Conservation (phyloP, 1,140 invertebrate genomes). For the Drosophila ogumai region DNA sequence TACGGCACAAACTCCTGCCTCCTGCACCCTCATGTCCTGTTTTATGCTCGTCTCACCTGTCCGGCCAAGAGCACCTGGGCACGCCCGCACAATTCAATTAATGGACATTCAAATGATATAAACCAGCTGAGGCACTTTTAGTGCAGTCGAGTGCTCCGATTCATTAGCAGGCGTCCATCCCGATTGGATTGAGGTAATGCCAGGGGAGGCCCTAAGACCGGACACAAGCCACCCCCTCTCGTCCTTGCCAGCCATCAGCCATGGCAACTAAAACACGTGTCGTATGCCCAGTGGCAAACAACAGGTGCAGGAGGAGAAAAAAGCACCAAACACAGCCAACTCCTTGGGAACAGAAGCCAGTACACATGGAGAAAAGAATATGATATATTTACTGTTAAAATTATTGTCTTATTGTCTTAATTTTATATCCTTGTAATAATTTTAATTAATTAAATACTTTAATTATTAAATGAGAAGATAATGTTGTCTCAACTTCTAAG, state of each 20-base stretch:
- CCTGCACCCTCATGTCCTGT: conserved; percentile 2
- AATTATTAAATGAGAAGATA: not conserved
- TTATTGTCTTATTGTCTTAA: not conserved
- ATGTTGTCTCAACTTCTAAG: not conserved
- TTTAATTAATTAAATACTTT: not conserved
- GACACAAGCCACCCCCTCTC: conserved; percentile 1
- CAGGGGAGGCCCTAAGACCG: conserved; percentile 40
- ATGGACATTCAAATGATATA: conserved; percentile 81
- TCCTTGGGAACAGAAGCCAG: conserved; percentile 38
- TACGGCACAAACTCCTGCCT: conserved; percentile 12
- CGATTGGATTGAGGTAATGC: conserved; percentile 56
- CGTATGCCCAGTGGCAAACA: conserved; percentile 45
- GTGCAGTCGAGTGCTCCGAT: conserved; percentile 57
- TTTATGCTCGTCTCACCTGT: conserved; percentile 12
- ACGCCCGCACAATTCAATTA: conserved; percentile 77
- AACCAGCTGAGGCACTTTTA: conserved; percentile 75
- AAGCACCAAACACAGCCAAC: conserved; percentile 7
- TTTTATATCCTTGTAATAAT: not conserved
- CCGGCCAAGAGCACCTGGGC: conserved; percentile 29
- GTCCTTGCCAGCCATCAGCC: not conserved
- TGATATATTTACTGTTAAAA: not conserved
- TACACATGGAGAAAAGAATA: conserved; percentile 1
- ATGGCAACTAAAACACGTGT: conserved; percentile 51
- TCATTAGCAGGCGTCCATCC: conserved; percentile 61
- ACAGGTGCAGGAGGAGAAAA: conserved; percentile 63